Conservation (phyloP, 2,113 vertebrate genomes). For the Protobothrops mucrosquamatus region DNA sequence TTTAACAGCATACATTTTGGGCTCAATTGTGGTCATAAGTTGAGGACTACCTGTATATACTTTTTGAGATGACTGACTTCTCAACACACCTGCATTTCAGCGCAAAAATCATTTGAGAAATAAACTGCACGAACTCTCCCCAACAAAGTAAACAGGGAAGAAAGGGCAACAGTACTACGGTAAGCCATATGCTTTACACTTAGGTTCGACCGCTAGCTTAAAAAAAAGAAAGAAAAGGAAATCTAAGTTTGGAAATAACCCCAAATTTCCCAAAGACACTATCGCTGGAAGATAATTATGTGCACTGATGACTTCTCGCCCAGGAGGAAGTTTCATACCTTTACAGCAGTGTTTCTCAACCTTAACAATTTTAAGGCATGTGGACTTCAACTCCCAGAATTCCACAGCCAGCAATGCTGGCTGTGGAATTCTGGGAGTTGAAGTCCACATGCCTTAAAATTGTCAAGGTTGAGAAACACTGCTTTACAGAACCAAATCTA, state of each 20-base stretch:
- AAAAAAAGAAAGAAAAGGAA: not conserved
- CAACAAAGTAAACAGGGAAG: not conserved
- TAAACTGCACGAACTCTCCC: not conserved
- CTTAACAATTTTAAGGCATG: too few relatives aligned
- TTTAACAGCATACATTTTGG: not conserved
- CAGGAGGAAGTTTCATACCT: not conserved
- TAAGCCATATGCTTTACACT: not conserved
- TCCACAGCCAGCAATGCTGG: too few relatives aligned
- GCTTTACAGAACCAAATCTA: not conserved
- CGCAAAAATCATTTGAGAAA: not conserved
- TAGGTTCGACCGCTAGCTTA: not conserved
- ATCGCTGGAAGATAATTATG: not conserved
- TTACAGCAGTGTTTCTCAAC: not conserved
- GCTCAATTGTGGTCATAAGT: not conserved
- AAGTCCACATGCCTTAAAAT: too few relatives aligned
- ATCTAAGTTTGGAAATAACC: not conserved
- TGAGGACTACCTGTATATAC: not conserved
- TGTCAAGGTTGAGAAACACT: too few relatives aligned
- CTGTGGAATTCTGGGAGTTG: too few relatives aligned
- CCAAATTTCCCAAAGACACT: not conserved
- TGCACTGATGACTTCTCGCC: not conserved
- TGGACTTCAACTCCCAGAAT: too few relatives aligned
- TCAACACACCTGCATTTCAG: not conserved
- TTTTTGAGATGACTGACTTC: not conserved
- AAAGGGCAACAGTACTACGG: not conserved